Percentiles rank a stretch among this genome's conserved stretches.
These are phyloP conservation scores for Laticauda laticaudata DNA, from an alignment of 2,113 vertebrate species.

Conservation along the genomic window DNA sequence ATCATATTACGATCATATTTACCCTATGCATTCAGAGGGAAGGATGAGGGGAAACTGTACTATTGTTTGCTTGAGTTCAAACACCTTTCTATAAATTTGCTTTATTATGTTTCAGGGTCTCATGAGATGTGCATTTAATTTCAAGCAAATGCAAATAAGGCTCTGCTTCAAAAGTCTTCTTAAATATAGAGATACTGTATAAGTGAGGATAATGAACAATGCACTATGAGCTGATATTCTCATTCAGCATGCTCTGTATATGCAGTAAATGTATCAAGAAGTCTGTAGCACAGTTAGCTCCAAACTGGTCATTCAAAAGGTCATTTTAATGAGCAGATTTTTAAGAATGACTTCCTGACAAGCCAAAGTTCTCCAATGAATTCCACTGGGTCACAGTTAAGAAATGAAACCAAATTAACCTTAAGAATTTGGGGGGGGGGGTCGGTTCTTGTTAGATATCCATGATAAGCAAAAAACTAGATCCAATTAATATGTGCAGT, in stretches of 20 bases:
- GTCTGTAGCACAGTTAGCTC: neutral
- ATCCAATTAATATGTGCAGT: neutral
- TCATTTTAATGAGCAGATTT: neutral
- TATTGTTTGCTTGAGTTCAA: neutral
- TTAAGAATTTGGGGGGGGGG: neutral
- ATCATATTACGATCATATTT: neutral
- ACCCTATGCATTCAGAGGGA: neutral
- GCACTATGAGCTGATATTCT: neutral
- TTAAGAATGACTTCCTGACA: neutral
- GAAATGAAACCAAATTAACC: neutral
- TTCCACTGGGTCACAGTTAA: neutral
- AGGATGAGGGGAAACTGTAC: neutral
- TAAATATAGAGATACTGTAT: neutral
- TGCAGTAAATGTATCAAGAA: neutral
- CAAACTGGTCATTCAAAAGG: neutral
- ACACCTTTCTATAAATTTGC: neutral
- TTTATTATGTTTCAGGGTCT: neutral
- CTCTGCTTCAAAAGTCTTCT: neutral
- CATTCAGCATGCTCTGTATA: neutral
- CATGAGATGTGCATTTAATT: neutral
- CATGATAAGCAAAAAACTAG: neutral
- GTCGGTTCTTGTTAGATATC: neutral
- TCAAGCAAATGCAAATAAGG: neutral
- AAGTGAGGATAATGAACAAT: neutral
- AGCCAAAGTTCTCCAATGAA: neutral